phyloP scores from a whole-genome alignment of 2,888 invertebrate species.

The Junonia oenone region DNA sequence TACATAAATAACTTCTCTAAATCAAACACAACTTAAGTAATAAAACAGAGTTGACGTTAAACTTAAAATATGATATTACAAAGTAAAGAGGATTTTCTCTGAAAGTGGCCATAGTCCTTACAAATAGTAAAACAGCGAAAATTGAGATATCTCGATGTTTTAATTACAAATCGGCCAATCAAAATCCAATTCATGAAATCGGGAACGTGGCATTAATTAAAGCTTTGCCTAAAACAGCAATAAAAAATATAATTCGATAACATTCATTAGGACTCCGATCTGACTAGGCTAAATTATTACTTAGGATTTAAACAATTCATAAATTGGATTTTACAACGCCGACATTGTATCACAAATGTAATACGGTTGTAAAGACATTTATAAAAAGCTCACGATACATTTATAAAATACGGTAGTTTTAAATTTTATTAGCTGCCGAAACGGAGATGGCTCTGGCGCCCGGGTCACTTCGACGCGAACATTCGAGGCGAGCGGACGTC shows the following conservation, averaged over 20 bases:
- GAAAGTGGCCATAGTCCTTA: conserved; percentile 33
- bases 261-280: conserved; percentile 23
- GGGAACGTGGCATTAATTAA: conserved; percentile 27
- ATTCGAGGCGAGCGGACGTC: conserved; percentile 50
- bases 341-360: conserved; percentile 42
- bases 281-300: conserved; percentile 33
- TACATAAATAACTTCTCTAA: not conserved
- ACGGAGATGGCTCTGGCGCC: conserved; percentile 21
- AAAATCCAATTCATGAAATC: conserved; percentile 56
- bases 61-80: not conserved
- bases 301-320: conserved; percentile 33
- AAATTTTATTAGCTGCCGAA: conserved; percentile 35
- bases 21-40: not conserved
- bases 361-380: conserved; percentile 48
- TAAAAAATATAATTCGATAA: conserved; percentile 36
- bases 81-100: not conserved
- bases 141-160: conserved; percentile 48
- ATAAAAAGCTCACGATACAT: conserved; percentile 69
- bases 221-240: conserved; percentile 54
- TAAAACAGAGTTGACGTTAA: not conserved
- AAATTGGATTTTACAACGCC: conserved; percentile 27
- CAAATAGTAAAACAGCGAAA: conserved; percentile 34
- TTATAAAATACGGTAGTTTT: conserved; percentile 36
- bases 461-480: conserved; percentile 48
- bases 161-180: conserved; percentile 36